phyloP scores from a whole-genome alignment of 2,888 invertebrate genomes.

The Noctua fimbriata region DNA sequence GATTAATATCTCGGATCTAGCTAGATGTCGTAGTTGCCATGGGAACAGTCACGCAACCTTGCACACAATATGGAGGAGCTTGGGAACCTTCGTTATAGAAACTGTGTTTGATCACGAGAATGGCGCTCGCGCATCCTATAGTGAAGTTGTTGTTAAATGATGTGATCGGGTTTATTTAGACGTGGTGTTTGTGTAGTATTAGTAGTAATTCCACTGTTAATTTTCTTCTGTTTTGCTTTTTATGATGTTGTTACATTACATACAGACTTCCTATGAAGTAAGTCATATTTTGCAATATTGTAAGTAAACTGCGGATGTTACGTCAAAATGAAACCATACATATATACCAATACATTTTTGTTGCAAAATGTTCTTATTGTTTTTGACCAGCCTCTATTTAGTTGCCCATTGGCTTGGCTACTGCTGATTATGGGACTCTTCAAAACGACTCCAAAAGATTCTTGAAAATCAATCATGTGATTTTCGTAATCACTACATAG shows the following conservation, averaged over 20 bases:
- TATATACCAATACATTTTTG: not conserved
- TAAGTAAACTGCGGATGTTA: slow-evolving; percentile 23
- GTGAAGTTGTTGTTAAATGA: slow-evolving; percentile 13
- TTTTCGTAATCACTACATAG: too few species aligned
- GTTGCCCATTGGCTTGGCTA: not conserved
- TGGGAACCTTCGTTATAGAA: slow-evolving; percentile 57
- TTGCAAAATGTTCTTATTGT: not conserved
- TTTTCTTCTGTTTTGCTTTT: slow-evolving; percentile 1
- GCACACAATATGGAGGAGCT: slow-evolving; percentile 62
- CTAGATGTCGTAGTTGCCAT: slow-evolving; percentile 46
- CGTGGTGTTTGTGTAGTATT: slow-evolving; percentile 12
- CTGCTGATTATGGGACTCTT: not conserved
- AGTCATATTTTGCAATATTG: not conserved
- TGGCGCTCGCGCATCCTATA: slow-evolving; percentile 39
- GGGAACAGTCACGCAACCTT: slow-evolving; percentile 61
- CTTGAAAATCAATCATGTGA: not conserved
- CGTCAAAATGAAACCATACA: slow-evolving; percentile 1
- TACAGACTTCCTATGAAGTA: slow-evolving; percentile 26
- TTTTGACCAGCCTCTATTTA: not conserved
- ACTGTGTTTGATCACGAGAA: slow-evolving; percentile 51
- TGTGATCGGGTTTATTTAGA: slow-evolving; percentile 9
- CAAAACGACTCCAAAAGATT: not conserved
- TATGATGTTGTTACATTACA: not conserved
- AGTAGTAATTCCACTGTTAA: not conserved
- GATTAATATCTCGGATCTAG: slow-evolving; percentile 38